Percentiles rank a stretch among this genome's conserved stretches.
Evolutionary conservation across 2,888 invertebrate species (phyloP).

Genomic region (Gibbula magus): DNA sequence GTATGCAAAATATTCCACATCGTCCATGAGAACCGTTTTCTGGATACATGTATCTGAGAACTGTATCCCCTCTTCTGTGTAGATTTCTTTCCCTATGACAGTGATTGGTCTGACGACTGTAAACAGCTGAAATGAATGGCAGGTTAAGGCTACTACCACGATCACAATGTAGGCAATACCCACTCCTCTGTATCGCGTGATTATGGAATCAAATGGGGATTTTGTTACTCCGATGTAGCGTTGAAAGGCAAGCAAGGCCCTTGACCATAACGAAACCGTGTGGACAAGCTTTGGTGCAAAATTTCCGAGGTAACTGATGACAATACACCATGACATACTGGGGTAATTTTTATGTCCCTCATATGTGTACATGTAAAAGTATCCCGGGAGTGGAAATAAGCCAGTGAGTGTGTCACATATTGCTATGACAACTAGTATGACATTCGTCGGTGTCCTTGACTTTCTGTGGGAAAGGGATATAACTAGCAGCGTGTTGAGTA

Average conservation of each 20-base stretch:
- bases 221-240: conserved; percentile 28
- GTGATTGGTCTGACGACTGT: background rate
- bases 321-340: conserved; percentile 24
- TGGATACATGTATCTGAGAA: conserved; percentile 26
- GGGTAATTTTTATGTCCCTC: conserved; percentile 18
- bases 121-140: conserved; percentile 19
- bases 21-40: background rate
- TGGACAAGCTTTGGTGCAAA: conserved; percentile 23
- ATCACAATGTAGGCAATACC: background rate
- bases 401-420: conserved; percentile 28
- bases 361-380: conserved; percentile 19
- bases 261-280: conserved; percentile 29
- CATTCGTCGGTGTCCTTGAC: conserved; percentile 22
- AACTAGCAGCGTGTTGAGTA: conserved; percentile 26
- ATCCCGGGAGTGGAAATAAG: conserved; percentile 15
- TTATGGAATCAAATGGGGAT: background rate
- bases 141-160: background rate
- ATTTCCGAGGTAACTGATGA: conserved; percentile 15
- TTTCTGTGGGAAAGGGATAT: background rate
- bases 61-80: background rate
- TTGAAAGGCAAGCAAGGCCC: conserved; percentile 29
- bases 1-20: conserved; percentile 1
- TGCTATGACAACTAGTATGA: conserved; percentile 27
- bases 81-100: conserved; percentile 5
- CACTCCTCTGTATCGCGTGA: conserved; percentile 10